Percentiles rank a stretch among this genome's conserved stretches.
phyloP scores from a whole-genome alignment of 2,113 vertebrate species.

The Engraulis encrasicolus region DNA sequence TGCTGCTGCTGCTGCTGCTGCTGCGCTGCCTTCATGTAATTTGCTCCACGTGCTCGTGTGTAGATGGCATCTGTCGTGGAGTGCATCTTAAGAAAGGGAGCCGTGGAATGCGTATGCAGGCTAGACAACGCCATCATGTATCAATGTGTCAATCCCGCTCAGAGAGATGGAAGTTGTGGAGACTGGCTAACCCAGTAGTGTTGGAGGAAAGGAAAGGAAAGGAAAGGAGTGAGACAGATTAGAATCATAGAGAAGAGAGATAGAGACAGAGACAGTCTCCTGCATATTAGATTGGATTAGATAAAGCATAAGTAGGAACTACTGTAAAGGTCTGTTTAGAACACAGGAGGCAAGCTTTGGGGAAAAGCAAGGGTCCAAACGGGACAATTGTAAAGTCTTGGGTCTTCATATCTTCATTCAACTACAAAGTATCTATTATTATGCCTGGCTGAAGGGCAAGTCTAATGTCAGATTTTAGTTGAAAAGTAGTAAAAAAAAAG shows the following conservation, averaged over 20 bases:
- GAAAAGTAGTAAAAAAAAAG: no score
- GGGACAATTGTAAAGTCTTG: not conserved
- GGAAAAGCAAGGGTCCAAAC: not conserved
- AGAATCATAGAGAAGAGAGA: not conserved
- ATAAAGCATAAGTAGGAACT: no score
- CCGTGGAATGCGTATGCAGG: not conserved
- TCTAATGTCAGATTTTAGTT: no score
- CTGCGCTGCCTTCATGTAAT: conserved; percentile 15
- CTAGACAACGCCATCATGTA: not conserved
- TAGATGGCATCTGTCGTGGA: not conserved
- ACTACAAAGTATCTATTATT: no score
- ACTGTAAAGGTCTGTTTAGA: no score
- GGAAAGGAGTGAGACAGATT: not conserved
- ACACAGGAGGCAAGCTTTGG: not conserved
- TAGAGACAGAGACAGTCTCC: no score
- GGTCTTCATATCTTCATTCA: not conserved
- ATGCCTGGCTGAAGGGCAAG: no score
- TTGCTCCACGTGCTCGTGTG: not conserved
- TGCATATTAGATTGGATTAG: no score
- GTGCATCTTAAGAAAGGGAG: not conserved
- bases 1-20: no score
- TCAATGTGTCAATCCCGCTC: not conserved
- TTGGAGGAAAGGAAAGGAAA: no score
- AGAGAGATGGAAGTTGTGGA: not conserved
- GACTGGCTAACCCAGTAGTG: no score